Conservation (phyloP, 2,888 invertebrate species). For the Phymatocera aterrima region DNA sequence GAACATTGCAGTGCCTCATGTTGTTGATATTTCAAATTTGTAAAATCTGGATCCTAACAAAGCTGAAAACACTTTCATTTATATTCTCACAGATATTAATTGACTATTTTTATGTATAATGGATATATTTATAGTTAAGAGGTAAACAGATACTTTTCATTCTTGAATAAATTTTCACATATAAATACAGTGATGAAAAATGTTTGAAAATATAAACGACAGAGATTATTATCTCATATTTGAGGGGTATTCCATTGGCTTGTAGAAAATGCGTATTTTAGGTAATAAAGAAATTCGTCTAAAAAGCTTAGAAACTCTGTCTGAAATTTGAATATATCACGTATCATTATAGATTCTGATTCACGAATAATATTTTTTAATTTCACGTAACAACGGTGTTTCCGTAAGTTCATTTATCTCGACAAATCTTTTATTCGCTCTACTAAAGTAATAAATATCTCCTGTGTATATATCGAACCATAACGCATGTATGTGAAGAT, state of each 20-base stretch:
- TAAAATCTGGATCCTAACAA: not conserved
- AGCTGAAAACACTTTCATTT: too few relatives aligned
- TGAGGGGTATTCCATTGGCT: not conserved
- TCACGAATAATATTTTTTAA: slow-evolving; percentile 87
- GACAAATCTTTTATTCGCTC: slow-evolving; percentile 89
- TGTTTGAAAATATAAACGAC: not conserved
- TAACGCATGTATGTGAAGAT: slow-evolving; percentile 93
- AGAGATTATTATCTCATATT: slow-evolving; percentile 9
- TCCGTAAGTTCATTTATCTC: slow-evolving; percentile 90
- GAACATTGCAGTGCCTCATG: too few relatives aligned
- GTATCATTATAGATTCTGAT: slow-evolving; percentile 52
- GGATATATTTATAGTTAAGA: not conserved
- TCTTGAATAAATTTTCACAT: not conserved
- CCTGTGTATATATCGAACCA: slow-evolving; percentile 99
- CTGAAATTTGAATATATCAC: not conserved
- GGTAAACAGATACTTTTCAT: not conserved
- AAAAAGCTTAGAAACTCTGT: not conserved
- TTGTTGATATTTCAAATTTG: too few relatives aligned
- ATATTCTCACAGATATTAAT: too few relatives aligned
- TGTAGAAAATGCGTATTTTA: not conserved
- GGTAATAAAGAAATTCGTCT: not conserved
- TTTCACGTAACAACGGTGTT: slow-evolving; percentile 85
- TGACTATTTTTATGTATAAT: not conserved
- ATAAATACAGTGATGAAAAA: not conserved
- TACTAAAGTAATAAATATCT: slow-evolving; percentile 95